These are phyloP conservation scores for Ciconia boyciana DNA, from an alignment of 2,113 vertebrate species.

Conservation along the genomic window DNA sequence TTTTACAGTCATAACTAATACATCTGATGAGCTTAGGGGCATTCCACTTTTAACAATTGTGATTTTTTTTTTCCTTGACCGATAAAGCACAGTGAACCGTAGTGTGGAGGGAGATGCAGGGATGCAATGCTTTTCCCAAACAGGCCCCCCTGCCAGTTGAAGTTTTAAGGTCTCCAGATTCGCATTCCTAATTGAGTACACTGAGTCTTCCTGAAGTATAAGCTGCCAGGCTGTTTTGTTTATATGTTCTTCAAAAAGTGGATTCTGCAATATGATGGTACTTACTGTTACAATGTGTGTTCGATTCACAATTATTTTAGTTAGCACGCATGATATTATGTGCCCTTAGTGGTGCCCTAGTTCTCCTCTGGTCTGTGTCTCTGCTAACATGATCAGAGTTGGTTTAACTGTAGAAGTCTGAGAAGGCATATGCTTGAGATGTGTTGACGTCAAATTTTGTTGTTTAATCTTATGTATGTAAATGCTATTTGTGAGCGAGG, in stretches of 20 bases:
- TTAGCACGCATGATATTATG: background rate
- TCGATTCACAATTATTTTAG: background rate
- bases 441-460: background rate
- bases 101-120: background rate
- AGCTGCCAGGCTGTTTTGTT: background rate
- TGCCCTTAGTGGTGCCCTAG: background rate
- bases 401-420: background rate
- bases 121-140: background rate
- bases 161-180: background rate
- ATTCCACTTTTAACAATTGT: background rate
- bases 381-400: background rate
- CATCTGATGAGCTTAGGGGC: background rate
- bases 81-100: accelerated
- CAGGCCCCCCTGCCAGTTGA: background rate
- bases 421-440: background rate
- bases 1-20: background rate
- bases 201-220: background rate
- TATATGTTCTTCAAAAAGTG: background rate
- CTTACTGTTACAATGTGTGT: background rate
- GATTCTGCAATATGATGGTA: background rate
- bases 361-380: background rate
- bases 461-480: background rate
- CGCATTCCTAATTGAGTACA: background rate
- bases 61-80: background rate
- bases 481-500: background rate